phyloP scores from a whole-genome alignment of 2,888 invertebrate genomes.

The Leptarthrus brevirostris region DNA sequence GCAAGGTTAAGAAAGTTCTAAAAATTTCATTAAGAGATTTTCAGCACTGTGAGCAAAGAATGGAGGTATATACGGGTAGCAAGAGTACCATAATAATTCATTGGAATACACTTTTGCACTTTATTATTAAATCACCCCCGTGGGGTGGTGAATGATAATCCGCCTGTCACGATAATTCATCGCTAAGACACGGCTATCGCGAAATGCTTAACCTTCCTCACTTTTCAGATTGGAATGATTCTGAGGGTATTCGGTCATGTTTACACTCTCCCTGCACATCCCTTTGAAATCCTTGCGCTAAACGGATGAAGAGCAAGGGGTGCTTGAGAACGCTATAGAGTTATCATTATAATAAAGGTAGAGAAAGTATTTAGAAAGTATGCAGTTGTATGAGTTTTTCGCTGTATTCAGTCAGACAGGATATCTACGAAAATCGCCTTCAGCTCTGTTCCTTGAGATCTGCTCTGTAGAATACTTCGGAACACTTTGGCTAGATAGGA shows the following conservation, averaged over 20 bases:
- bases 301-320: slow-evolving; percentile 7
- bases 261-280: slow-evolving; percentile 23
- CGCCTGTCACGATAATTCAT: slow-evolving; percentile 56
- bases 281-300: slow-evolving; percentile 11
- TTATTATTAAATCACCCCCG: slow-evolving; percentile 50
- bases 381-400: neutral
- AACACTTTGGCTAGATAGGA: slow-evolving; percentile 33
- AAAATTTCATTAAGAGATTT: no score
- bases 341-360: slow-evolving; percentile 45
- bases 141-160: slow-evolving; percentile 53
- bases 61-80: no score
- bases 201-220: slow-evolving; percentile 52
- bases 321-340: slow-evolving; percentile 35
- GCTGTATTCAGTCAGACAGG: neutral
- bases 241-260: slow-evolving; percentile 13
- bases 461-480: slow-evolving; percentile 22
- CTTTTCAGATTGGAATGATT: slow-evolving; percentile 7
- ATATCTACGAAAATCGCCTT: slow-evolving; percentile 38
- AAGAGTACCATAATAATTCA: slow-evolving; percentile 22
- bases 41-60: no score
- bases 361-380: slow-evolving; percentile 44
- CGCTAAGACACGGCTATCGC: slow-evolving; percentile 54
- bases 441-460: slow-evolving; percentile 34
- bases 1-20: no score
- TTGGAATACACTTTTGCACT: slow-evolving; percentile 47